These are phyloP conservation scores for Chlorodrepanis virens DNA, from an alignment of 2,113 vertebrate genomes.

Conservation along the genomic window DNA sequence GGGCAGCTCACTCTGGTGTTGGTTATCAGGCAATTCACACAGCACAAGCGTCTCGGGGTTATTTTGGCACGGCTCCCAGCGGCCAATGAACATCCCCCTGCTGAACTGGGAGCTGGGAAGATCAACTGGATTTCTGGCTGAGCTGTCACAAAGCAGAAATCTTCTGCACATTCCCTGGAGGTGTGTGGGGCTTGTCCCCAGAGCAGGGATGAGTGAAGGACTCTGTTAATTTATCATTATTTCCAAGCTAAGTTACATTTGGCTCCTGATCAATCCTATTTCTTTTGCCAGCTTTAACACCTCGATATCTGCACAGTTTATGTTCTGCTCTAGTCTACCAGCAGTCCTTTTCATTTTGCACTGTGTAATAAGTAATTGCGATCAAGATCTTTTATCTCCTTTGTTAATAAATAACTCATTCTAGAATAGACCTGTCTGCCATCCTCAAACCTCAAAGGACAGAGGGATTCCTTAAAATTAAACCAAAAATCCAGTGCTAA, in stretches of 20 bases:
- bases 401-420: no score
- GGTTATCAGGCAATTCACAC: neutral
- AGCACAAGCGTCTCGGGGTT: accelerated
- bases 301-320: neutral
- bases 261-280: neutral
- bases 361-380: neutral
- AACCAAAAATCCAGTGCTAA: neutral
- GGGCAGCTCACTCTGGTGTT: neutral
- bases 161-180: neutral
- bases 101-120: neutral
- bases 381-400: neutral
- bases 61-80: neutral
- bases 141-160: neutral
- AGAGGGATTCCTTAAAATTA: neutral
- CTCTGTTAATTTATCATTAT: neutral
- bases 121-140: neutral
- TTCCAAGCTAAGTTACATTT: neutral
- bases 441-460: neutral
- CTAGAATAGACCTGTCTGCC: accelerated
- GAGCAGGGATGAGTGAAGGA: neutral
- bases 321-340: neutral
- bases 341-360: neutral
- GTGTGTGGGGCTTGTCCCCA: neutral
- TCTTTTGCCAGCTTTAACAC: neutral
- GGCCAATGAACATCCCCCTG: neutral